A percentile compares a stretch with the other conserved stretches of the same genome.
These are phyloP conservation scores for Dynastes maya DNA, from an alignment of 2,888 invertebrate species.

Conservation along the genomic window DNA sequence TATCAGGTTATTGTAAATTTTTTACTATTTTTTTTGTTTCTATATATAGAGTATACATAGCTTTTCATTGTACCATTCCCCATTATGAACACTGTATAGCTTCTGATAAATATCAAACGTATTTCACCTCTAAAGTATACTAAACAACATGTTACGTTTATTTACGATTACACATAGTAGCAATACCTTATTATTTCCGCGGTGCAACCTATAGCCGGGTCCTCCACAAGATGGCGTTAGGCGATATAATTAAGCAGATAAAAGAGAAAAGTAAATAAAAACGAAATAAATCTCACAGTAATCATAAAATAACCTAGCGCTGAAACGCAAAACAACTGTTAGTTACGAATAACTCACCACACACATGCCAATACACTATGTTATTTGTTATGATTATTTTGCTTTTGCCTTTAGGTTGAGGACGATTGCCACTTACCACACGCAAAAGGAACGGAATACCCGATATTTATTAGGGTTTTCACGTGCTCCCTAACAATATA, in stretches of 20 bases:
- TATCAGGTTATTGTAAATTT: too few relatives aligned
- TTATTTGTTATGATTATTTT: slow-evolving; percentile 52
- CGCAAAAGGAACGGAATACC: slow-evolving; percentile 25
- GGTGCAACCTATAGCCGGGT: slow-evolving; percentile 67
- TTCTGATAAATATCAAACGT: too few relatives aligned
- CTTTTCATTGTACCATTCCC: too few relatives aligned
- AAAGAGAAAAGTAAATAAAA: slow-evolving; percentile 12
- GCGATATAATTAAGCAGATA: slow-evolving; percentile 54
- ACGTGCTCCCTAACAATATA: not conserved
- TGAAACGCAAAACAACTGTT: slow-evolving; percentile 49
- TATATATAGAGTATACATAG: too few relatives aligned
- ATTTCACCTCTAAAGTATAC: too few relatives aligned
- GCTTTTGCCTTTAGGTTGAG: slow-evolving; percentile 66
- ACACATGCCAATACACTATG: not conserved
- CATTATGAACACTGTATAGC: too few relatives aligned
- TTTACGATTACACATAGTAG: not conserved
- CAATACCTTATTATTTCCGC: slow-evolving; percentile 47
- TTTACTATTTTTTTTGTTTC: too few relatives aligned
- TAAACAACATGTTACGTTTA: too few relatives aligned
- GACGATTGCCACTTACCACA: slow-evolving; percentile 56
- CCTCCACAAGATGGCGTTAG: slow-evolving; percentile 65
- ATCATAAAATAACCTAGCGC: slow-evolving; percentile 63
- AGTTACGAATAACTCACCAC: slow-evolving; percentile 14
- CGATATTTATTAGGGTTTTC: slow-evolving; percentile 17
- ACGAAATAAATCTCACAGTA: slow-evolving; percentile 14